Base-by-base conservation (phyloP, 1,140 invertebrate species). In the Drosophila athabasca region DNA sequence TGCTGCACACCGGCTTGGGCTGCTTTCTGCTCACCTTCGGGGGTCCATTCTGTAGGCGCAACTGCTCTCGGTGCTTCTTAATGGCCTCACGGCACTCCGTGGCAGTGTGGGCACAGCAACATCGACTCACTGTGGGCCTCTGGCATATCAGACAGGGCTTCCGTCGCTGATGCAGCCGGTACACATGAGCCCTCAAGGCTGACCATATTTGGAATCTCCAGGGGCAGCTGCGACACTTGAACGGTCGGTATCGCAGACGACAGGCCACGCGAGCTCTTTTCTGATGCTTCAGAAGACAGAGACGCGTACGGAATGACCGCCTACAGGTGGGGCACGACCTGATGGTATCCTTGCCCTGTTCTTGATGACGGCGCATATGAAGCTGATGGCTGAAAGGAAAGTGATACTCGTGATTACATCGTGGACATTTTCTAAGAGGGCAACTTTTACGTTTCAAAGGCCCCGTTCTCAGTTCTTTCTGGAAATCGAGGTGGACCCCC, bases 311-410 rank as follows among this genome's bases (percentile, higher is more conserved):
- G 6, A 77, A 77, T 3, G 8, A 44, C 0, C 54, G 52, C 6
- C 39, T 6, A 39, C 76, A 78, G 3, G 31, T 72, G 29, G 29
- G 15, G 24, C 76, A 78, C 1, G 41, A 0, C 6, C 45, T 62
- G 0, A 9, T n/a, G 22, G 4, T 11, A 1, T 5, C n/a, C 6
- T 62, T 7, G 13, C 2, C 3, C 4, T 0, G 3, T 0, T 0
- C 6, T 22, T 44, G 61, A 1, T 64, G 65, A 15, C 22, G 53
- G 1, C 19, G 9, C 44, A 43, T 51, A 17, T 76, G 74, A 7
- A 76, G 43, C 19, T 76, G 74, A 45, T 76, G 65, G 31, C 74
- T 77, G 41, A 62, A 77, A 7, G 65, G 13, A 19, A 59, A 62
- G 0, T 7, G 24, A 17, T 76, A 76, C 5, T 45, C n/a, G 7